Evolutionary conservation across 2,113 vertebrate species (phyloP), one percentile per base, ranked within the genome.

Genomic region (Pelmatolapia mariae): DNA sequence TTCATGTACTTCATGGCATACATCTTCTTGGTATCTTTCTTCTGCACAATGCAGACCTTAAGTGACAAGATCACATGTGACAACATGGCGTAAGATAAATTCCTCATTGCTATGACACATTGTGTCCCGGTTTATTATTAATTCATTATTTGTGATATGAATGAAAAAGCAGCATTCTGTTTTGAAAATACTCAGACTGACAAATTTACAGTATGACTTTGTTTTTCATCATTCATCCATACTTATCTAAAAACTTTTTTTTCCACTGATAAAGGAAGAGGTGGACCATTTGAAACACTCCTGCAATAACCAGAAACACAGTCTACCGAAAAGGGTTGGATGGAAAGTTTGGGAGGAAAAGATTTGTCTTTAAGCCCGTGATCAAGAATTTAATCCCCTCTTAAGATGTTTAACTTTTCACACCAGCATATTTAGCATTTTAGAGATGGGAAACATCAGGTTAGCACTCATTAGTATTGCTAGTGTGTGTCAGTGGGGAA

Each of bases 1-100:
- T 99, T 99, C 99, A 99, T 97, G 91, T 99, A 99, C 94, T 99
- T 99, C 99, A 99, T 99, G 22, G 99, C 99, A 0, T 99, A 99
- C 98, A 99, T 99, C 92, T 98, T 99, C 96, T 99, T 99, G 2
- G 98, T 99, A 91, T 99, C 99, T 2, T 97, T 99, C 96, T 99
- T 99, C 90, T 99, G 98, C 16, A 99, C 99, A 6, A 99, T 98
- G 40, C 99, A 99, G 18, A 99, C 99, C 99, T 78, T 78, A 50
- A 19, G 73, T 99, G 91, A 29, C 29, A 16, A 52, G 68, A 81
- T 43, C 10, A 87, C 33, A 87, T 19, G 10, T 52, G 0, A 53
- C 1, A 53, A 79, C 1, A 29, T 29, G 1, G 43, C 10, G 9
- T 76, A 56, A 6, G 31, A 8, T n/a, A 3, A n/a, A 24, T 29